Base-by-base conservation (phyloP, 1,140 invertebrate species). In the Drosophila kurseongensis region DNA sequence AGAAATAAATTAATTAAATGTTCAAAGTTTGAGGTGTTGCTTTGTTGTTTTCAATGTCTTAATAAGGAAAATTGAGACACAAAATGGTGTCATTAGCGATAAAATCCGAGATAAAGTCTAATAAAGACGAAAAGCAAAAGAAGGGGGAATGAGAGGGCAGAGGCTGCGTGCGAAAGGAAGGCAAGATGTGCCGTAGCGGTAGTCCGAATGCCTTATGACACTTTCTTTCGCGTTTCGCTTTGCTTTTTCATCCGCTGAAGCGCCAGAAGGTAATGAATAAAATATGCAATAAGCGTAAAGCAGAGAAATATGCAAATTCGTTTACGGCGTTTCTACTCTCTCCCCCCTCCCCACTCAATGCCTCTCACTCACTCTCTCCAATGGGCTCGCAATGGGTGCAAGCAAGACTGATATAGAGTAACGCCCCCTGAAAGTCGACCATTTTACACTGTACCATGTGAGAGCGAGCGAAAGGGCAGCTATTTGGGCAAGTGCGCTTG, bases 211-310 rank as follows among this genome's bases (percentile, higher is more conserved):
- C 82, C 78, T 82, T 86, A 82, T 88, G 75, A 86, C 82, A 86
- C 82, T 85, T 82, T 86, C 75, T 45, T 65, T 41, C 67, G 76
- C 38, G 50, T 29, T 50, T 57, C 45, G 63, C 35, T 13, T 47
- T 66, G 55, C 29, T 36, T 40, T 55, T 75, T 50, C 59, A 52
- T 45, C 27, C 68, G 63, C 29, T 57, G 73, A 69, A 86, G 78
- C 78, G 75, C 78, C 83, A 86, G 75, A 88, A 86, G 66, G 75
- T 88, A 86, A 86, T 86, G 83, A 86, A 86, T 86, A 86, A 86
- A 86, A 82, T 86, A 86, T 86, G 83, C 78, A 88, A 86, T 86
- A 88, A 88, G 75, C 82, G 80, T 75, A 78, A 86, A 88, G 75
- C 71, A 74, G 74, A 72, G 78, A 82, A 86, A 78, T 86, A 86